Evolutionary conservation across 2,888 invertebrate species (phyloP).

Genomic region (Aspidapion aeneum): DNA sequence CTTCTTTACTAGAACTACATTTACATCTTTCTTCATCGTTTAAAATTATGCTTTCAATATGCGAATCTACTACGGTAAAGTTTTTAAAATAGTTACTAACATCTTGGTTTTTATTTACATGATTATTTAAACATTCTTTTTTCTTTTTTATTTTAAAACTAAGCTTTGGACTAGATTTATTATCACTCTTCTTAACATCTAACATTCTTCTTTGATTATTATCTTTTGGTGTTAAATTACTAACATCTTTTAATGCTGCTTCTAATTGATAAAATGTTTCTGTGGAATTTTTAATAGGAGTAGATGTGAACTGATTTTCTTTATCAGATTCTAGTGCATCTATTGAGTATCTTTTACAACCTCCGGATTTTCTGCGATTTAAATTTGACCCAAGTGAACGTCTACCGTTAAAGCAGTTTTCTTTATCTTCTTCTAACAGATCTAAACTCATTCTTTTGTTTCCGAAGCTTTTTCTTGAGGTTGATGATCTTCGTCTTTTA

Average conservation of each 20-base stretch:
- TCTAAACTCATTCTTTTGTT: slow-evolving; percentile 51
- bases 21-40: slow-evolving; percentile 28
- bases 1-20: not conserved
- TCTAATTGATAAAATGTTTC: slow-evolving; percentile 39
- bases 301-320: slow-evolving; percentile 59
- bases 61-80: slow-evolving; percentile 44
- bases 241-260: slow-evolving; percentile 53
- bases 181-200: slow-evolving; percentile 30
- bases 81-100: slow-evolving; percentile 40
- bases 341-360: slow-evolving; percentile 51
- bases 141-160: slow-evolving; percentile 41
- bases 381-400: not conserved
- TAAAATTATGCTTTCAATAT: slow-evolving; percentile 37
- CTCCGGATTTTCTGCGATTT: slow-evolving; percentile 38
- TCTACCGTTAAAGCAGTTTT: not conserved
- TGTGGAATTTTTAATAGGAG: slow-evolving; percentile 52
- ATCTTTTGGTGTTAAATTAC: slow-evolving; percentile 58
- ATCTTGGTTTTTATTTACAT: slow-evolving; percentile 31
- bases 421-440: slow-evolving; percentile 49
- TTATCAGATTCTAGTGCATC: slow-evolving; percentile 52
- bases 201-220: slow-evolving; percentile 22
- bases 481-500: slow-evolving; percentile 46
- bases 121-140: slow-evolving; percentile 39
- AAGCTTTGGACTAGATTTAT: slow-evolving; percentile 25
- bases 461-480: slow-evolving; percentile 44